phyloP scores from a whole-genome alignment of 2,888 invertebrate species.

The Tridacna crocea region DNA sequence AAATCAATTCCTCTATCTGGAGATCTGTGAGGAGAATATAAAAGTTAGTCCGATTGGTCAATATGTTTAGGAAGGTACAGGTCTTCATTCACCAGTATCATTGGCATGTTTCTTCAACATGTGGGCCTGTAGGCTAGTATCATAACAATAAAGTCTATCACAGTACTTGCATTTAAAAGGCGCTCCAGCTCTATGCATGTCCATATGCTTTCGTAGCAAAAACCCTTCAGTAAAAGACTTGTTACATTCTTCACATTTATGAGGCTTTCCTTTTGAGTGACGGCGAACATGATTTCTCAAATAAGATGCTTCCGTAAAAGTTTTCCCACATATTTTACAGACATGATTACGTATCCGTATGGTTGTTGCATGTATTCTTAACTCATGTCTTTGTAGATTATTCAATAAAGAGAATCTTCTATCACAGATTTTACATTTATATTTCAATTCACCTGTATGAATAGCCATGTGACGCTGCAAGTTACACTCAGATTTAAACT shows the following conservation, averaged over 20 bases:
- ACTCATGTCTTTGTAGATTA: background rate
- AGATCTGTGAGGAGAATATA: too few relatives aligned
- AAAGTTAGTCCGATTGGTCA: too few relatives aligned
- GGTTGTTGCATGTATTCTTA: background rate
- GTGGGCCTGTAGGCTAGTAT: background rate
- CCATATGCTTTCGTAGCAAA: conserved; percentile 10
- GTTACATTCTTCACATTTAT: conserved; percentile 3
- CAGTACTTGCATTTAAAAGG: conserved; percentile 1
- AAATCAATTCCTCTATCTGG: too few relatives aligned
- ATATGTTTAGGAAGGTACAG: too few relatives aligned
- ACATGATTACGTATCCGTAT: background rate
- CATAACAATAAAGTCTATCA: background rate
- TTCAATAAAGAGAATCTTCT: background rate
- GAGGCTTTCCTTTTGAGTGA: background rate
- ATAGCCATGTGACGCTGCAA: conserved; percentile 6
- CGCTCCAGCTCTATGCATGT: background rate
- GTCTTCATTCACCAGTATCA: background rate
- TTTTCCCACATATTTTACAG: conserved; percentile 1
- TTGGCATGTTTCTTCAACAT: background rate
- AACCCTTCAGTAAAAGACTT: conserved; percentile 8
- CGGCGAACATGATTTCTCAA: background rate
- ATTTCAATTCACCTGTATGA: conserved; percentile 4
- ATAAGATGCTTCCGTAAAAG: conserved; percentile 3
- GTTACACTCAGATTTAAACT: background rate
- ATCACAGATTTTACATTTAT: conserved; percentile 11